Evolutionary conservation across 92 coral and sea anemone species (phyloP), one percentile per base, ranked within the genome.

Genomic region (Epizoanthus scotinus): DNA sequence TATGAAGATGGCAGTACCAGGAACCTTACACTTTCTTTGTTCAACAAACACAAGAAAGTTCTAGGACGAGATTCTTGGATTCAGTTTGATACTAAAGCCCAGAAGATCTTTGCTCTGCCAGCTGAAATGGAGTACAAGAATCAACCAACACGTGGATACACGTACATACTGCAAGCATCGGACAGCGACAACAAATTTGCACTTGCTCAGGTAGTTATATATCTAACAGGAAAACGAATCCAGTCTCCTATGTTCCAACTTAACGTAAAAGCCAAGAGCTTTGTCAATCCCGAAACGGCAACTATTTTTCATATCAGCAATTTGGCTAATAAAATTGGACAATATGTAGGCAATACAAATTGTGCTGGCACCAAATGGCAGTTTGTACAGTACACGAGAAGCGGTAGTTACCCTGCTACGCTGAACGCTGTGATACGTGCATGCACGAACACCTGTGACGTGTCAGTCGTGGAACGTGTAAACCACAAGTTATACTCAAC

Each of bases 1-100:
- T 50, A 71, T 15, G 88, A 85, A 69, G 88, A 85, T 59, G 88
- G 88, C 14, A 53, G 28, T 31, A 78, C 78, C 9, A 44, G 67
- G 13, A 85, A 85, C 79, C 80, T 85, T 12, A 68, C 79, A 42
- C 79, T 85, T 56, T 67, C 84, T 20, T 78, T 85, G 49, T 68
- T 66, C 62, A 69, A 12, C 21, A 8, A 58, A 60, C 68, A 79
- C 40, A 67, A 55, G 82, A 57, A 66, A n/a, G 66, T 36, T 56
- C 57, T 60, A 13, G 71, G 63, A 5, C 66, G 49, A 42, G 84
- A 85, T 20, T 67, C 78, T 2, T 85, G 88, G 88, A 78, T 85
- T 49, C 73, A 66, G 73, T 58, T 85, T 26, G 54, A 82, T 67
- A 68, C 44, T 67, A 85, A 64, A 58, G n/a, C 88, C 9, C 74